Evolutionary conservation across 2,797 vertebrate species (phyloP), one percentile per base, ranked within the genome.

Genomic region (Spinibarbus caldwelli): DNA sequence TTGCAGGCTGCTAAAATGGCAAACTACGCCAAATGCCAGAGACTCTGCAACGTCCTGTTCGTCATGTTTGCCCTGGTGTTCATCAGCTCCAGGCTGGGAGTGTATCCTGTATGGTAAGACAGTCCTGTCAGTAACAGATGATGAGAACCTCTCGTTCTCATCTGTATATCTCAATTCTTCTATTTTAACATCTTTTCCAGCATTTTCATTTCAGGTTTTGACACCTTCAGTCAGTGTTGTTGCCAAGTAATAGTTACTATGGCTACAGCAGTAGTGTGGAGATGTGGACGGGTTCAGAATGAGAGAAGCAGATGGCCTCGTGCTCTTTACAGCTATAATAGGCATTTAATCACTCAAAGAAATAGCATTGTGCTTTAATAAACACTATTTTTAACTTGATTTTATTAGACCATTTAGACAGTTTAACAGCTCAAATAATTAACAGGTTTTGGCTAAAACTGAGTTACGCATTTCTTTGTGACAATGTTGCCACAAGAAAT

Each of bases 1-100:
- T 93, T 88, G n/a, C 89, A 99, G 98, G 97, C 97, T 94, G 97
- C 98, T 90, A 99, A 99, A 96, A 98, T 99, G 98, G 97, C 97
- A 89, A 99, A 99, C 93, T 99, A 99, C 75, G 97, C 97, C 93
- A 99, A 98, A 92, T 99, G 96, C 95, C 98, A 99, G 95, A 98
- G 96, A 93, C 92, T 99, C 89, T 99, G 98, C 93, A 98, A 98
- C 93, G 94, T 99, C 87, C 93, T 99, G 88, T 99, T 99, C 93
- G 90, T 97, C 92, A 96, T 97, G 94, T 99, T 99, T 94, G 97
- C 96, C 77, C 89, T 97, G 91, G 94, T 99, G 93, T 99, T 99
- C 95, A 96, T 99, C 91, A 96, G 96, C 93, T 97, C 96, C 89
- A 97, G 98, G 89, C 96, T 99, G 93, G 97, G 95, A 89, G 91